A percentile compares a stretch with the other conserved stretches of the same genome.
These are phyloP conservation scores for Craniophora ligustri DNA, from an alignment of 2,888 invertebrate genomes.

Conservation along the genomic window DNA sequence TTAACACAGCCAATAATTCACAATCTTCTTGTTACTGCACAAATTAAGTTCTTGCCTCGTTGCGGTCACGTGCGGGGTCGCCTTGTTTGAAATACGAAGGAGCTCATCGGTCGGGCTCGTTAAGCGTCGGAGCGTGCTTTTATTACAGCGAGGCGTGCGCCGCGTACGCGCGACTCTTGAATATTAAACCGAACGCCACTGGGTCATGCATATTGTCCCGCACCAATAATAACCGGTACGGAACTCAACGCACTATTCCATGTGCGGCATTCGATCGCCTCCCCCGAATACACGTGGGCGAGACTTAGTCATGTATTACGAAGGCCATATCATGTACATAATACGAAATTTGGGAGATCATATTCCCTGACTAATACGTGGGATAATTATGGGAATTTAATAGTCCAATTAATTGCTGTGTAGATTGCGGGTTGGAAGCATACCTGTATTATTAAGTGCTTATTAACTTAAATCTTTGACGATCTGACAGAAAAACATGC, in stretches of 20 bases:
- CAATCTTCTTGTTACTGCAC: slow-evolving; percentile 78
- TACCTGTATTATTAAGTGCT: too few species aligned
- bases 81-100: slow-evolving; percentile 87
- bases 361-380: neutral
- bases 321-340: slow-evolving; percentile 3
- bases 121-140: slow-evolving; percentile 87
- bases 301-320: slow-evolving; percentile 15
- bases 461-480: too few species aligned
- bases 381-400: neutral
- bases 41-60: slow-evolving; percentile 76
- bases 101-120: slow-evolving; percentile 86
- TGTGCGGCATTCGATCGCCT: slow-evolving; percentile 49
- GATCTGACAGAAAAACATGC: too few species aligned
- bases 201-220: slow-evolving; percentile 83
- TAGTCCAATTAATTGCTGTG: too few species aligned
- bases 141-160: slow-evolving; percentile 84
- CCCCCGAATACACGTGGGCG: slow-evolving; percentile 25
- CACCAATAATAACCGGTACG: slow-evolving; percentile 69
- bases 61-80: slow-evolving; percentile 81
- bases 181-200: slow-evolving; percentile 82
- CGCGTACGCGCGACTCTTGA: slow-evolving; percentile 80
- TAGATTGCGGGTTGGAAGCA: too few species aligned
- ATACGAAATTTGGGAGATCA: slow-evolving; percentile 5
- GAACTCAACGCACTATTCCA: slow-evolving; percentile 68
- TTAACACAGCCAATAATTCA: slow-evolving; percentile 76